phyloP scores from a whole-genome alignment of 1,140 invertebrate species.

The Homalodisca vitripennis region DNA sequence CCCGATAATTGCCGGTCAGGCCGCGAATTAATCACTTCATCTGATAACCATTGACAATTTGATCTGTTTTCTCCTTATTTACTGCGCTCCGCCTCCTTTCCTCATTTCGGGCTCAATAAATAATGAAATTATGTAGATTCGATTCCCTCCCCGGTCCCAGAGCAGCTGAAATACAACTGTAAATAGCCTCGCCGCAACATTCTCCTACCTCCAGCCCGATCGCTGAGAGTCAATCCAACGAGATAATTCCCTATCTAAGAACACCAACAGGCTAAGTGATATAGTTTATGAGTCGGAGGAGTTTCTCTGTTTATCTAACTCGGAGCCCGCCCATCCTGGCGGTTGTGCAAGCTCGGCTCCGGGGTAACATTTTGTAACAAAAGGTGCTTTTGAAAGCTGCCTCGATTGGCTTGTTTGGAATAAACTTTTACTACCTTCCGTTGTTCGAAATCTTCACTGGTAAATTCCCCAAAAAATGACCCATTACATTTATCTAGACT shows the following conservation, averaged over 20 bases:
- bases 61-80: conserved; percentile 17
- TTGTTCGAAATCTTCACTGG: too few species aligned
- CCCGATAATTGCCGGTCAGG: conserved; percentile 1
- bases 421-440: too few species aligned
- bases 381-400: too few species aligned
- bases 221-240: too few species aligned
- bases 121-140: conserved; percentile 14
- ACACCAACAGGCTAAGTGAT: conserved; percentile 14
- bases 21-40: conserved; percentile 13
- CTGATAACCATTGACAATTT: conserved; percentile 11
- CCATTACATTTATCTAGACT: too few species aligned
- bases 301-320: conserved; percentile 12
- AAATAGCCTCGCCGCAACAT: background rate
- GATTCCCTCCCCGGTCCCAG: background rate
- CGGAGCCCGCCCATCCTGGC: background rate
- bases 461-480: too few species aligned
- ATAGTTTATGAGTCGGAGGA: conserved; percentile 2
- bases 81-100: conserved; percentile 1
- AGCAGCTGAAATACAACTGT: background rate
- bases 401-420: too few species aligned
- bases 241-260: too few species aligned
- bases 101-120: conserved; percentile 10
- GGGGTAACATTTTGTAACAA: too few species aligned
- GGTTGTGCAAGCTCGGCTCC: background rate
- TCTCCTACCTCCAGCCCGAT: too few species aligned